Evolutionary conservation across 35 echinoderm and acorn worm genomes (phyloP).

Genomic region (Eucidaris tribuloides): DNA sequence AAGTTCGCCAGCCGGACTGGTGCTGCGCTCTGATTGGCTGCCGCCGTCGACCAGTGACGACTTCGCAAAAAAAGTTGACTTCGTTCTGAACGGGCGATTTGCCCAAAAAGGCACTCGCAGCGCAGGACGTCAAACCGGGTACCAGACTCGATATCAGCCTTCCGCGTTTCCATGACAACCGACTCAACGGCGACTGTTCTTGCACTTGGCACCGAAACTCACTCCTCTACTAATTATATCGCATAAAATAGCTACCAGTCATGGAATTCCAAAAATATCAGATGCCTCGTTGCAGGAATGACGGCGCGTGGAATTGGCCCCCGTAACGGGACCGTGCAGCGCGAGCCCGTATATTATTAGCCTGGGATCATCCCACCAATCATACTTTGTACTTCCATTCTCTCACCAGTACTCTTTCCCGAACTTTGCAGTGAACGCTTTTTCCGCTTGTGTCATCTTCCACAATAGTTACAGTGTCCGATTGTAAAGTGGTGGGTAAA

Average conservation of each 20-base stretch:
- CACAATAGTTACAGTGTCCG: conserved; percentile 28
- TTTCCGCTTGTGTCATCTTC: conserved; percentile 26
- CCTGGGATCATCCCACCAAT: background rate
- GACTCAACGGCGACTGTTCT: conserved; percentile 20
- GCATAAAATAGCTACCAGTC: conserved; percentile 35
- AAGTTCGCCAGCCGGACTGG: background rate
- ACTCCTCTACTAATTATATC: conserved; percentile 31
- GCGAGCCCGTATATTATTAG: conserved; percentile 12
- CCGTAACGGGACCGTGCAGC: conserved; percentile 1
- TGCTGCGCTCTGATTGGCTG: background rate
- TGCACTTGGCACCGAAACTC: conserved; percentile 34
- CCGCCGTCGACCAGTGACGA: background rate
- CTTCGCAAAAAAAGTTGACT: background rate
- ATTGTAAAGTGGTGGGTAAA: conserved; percentile 38
- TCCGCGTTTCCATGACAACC: conserved; percentile 22
- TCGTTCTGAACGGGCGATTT: background rate
- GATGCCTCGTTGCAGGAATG: conserved; percentile 13
- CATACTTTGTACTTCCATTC: conserved; percentile 6
- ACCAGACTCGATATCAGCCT: conserved; percentile 7
- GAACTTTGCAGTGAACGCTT: background rate
- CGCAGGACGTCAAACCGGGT: conserved; percentile 15
- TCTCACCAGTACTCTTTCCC: background rate
- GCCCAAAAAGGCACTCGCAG: background rate
- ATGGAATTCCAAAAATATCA: conserved; percentile 32
- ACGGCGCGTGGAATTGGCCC: conserved; percentile 20